Percentiles rank a stretch among this genome's conserved stretches.
Evolutionary conservation across 2,113 vertebrate species (phyloP).

Genomic region (Paracanthobrama guichenoti): DNA sequence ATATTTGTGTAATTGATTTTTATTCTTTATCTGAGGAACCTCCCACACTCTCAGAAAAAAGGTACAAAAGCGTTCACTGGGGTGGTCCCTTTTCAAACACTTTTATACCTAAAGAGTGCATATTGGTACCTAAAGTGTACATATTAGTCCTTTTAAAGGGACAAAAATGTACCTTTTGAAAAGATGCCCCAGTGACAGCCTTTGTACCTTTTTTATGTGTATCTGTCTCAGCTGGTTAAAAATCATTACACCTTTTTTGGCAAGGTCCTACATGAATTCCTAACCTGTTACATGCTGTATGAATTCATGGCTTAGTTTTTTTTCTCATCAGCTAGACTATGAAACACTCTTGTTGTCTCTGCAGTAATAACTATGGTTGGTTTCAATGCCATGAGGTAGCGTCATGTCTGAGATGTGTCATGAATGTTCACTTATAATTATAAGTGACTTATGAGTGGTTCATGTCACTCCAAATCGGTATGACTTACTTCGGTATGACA

Average conservation of each 20-base stretch:
- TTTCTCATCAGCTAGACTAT: neutral
- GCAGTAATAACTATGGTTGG: neutral
- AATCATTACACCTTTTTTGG: neutral
- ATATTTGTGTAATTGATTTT: neutral
- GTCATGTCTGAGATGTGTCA: conserved; percentile 5
- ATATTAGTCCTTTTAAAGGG: neutral
- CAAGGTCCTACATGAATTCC: neutral
- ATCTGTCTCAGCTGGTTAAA: neutral
- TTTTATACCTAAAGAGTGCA: neutral
- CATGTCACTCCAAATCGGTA: neutral
- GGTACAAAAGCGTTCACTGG: neutral
- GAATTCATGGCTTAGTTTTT: neutral
- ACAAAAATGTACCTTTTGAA: neutral
- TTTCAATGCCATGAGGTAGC: neutral
- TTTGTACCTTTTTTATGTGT: neutral
- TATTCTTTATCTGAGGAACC: neutral
- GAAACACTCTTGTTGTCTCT: neutral
- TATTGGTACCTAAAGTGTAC: neutral
- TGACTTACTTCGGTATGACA: neutral
- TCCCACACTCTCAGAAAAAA: neutral
- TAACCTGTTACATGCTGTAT: neutral
- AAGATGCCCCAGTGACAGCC: neutral
- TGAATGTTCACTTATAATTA: neutral
- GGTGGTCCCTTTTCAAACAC: neutral
- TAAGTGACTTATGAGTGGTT: neutral